phyloP scores from a whole-genome alignment of 2,888 invertebrate genomes.

The Calliphora vomitoria region DNA sequence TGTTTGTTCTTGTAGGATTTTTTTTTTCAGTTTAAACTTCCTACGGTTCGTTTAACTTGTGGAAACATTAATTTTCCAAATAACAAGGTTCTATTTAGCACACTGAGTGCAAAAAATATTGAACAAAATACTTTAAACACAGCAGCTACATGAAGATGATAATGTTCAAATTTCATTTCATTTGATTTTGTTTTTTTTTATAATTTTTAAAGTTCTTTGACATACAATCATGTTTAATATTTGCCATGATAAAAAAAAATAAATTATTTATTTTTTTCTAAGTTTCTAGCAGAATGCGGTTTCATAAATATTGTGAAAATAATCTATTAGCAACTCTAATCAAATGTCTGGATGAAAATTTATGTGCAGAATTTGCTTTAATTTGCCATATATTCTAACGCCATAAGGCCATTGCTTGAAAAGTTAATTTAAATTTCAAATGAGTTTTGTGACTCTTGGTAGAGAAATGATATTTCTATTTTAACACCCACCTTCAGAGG shows the following conservation, averaged over 20 bases:
- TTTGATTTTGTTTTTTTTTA: conserved; percentile 19
- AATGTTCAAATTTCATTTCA: conserved; percentile 25
- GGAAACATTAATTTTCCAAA: conserved; percentile 76
- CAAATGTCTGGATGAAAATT: conserved; percentile 36
- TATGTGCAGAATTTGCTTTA: conserved; percentile 1
- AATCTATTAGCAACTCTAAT: neutral
- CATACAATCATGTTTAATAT: conserved; percentile 54
- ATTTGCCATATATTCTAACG: neutral
- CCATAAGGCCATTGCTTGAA: neutral
- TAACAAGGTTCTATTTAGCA: conserved; percentile 75
- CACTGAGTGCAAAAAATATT: conserved; percentile 40
- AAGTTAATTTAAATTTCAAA: neutral
- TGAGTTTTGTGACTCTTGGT: too few species aligned
- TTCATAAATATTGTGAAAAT: conserved; percentile 27
- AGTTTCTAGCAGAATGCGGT: neutral
- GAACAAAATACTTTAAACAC: neutral
- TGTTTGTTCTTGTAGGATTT: conserved; percentile 59
- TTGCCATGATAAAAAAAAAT: conserved; percentile 6
- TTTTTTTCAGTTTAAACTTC: conserved; percentile 57
- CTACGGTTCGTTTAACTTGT: conserved; percentile 73
- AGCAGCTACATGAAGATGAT: conserved; percentile 39
- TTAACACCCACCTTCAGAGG: too few species aligned
- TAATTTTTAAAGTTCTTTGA: conserved; percentile 55
- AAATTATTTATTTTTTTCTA: conserved; percentile 62
- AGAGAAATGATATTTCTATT: too few species aligned